Conservation (phyloP, 2,113 vertebrate genomes). For the Carollia perspicillata region DNA sequence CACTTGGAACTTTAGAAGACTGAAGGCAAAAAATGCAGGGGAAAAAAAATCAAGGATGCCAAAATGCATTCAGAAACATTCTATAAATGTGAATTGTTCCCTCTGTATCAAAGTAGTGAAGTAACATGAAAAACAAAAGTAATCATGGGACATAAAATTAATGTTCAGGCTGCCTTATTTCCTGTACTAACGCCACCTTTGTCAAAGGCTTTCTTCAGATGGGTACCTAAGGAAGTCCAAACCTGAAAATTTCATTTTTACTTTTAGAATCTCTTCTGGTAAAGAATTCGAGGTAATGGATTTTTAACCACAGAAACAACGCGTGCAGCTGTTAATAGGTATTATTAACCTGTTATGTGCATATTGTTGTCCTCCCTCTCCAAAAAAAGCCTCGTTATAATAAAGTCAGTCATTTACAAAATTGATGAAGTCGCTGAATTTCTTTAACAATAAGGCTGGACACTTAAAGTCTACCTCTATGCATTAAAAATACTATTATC, state of each 20-base stretch:
- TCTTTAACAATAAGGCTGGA: not conserved
- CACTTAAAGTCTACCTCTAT: slow-evolving; percentile 27
- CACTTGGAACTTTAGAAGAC: slow-evolving; percentile 92
- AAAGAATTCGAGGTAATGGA: slow-evolving; percentile 3
- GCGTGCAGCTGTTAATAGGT: not conserved
- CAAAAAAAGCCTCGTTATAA: not conserved
- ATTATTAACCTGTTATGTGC: not conserved
- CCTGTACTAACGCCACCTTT: not conserved
- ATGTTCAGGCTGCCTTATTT: not conserved
- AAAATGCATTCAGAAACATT: slow-evolving; percentile 58
- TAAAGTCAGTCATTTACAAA: slow-evolving; percentile 1
- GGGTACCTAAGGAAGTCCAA: slow-evolving; percentile 28
- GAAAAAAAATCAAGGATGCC: slow-evolving; percentile 73
- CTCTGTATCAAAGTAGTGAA: slow-evolving; percentile 39
- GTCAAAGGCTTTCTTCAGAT: slow-evolving; percentile 6
- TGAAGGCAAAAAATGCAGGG: slow-evolving; percentile 82
- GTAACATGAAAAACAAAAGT: slow-evolving; percentile 39
- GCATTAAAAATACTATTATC: not conserved
- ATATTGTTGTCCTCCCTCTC: not conserved
- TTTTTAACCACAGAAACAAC: not conserved
- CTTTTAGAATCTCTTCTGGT: not conserved
- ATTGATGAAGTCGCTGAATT: not conserved
- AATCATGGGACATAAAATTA: not conserved
- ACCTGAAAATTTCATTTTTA: slow-evolving; percentile 15
- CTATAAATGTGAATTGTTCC: slow-evolving; percentile 28